These are phyloP conservation scores for Drosophila jambulina DNA, from an alignment of 1,140 invertebrate genomes.

Conservation along the genomic window DNA sequence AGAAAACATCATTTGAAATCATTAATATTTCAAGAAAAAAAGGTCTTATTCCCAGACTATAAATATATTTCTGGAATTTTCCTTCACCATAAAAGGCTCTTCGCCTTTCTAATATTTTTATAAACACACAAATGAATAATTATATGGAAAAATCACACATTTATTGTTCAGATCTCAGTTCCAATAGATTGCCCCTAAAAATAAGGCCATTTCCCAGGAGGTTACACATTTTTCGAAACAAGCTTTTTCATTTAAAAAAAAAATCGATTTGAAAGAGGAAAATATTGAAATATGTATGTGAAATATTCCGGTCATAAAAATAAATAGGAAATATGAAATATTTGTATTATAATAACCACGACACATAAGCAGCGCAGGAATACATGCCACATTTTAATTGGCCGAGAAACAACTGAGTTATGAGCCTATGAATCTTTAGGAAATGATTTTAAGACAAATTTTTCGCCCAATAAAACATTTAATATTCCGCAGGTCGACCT, in stretches of 20 bases:
- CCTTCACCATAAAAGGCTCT: neutral
- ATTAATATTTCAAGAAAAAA: neutral
- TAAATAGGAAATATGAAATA: conserved; percentile 18
- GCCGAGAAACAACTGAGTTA: conserved; percentile 4
- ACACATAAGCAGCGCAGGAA: neutral
- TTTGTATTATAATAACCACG: conserved; percentile 11
- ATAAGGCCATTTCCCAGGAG: neutral
- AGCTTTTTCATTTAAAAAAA: neutral
- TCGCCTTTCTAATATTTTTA: neutral
- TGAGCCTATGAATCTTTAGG: conserved; percentile 9
- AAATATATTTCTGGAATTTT: conserved; percentile 1
- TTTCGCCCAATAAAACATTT: conserved; percentile 25
- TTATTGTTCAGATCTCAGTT: neutral
- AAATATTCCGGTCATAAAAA: neutral
- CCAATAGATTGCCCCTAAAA: neutral
- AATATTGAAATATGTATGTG: neutral
- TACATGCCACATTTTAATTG: conserved; percentile 5
- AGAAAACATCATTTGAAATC: neutral
- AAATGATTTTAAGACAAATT: neutral
- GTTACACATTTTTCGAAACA: neutral
- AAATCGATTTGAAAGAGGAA: conserved; percentile 4
- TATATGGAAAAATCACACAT: neutral
- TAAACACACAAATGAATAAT: neutral
- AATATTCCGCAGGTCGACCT: conserved; percentile 2
- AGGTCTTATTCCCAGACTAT: neutral